Evolutionary conservation across 2,797 vertebrate species (phyloP).

Genomic region (Silurus lanzhouensis): DNA sequence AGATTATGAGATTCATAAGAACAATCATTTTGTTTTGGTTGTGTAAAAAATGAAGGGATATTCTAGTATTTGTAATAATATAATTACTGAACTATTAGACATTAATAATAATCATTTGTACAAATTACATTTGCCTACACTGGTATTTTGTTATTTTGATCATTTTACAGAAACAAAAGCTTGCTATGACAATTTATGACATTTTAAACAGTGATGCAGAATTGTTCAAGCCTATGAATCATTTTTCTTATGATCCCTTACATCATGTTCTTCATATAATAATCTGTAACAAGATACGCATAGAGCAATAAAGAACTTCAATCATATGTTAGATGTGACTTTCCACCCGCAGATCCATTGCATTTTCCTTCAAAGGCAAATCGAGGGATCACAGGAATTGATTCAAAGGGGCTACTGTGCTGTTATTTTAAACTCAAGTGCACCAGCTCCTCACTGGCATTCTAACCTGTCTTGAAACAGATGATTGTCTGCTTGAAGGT

Average conservation of each 20-base stretch:
- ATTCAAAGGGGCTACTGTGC: conserved; percentile 35
- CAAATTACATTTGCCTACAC: background rate
- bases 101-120: too few species aligned
- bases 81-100: too few species aligned
- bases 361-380: conserved; percentile 17
- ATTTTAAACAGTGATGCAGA: background rate
- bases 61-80: too few species aligned
- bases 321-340: conserved; percentile 13
- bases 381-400: conserved; percentile 23
- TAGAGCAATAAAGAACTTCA: background rate
- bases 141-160: background rate
- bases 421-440: conserved; percentile 44
- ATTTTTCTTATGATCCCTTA: background rate
- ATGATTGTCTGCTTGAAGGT: conserved; percentile 39
- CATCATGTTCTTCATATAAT: background rate
- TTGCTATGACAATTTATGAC: background rate
- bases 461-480: conserved; percentile 44
- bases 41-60: too few species aligned
- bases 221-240: background rate
- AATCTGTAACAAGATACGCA: background rate
- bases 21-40: too few species aligned
- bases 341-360: background rate
- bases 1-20: too few species aligned
- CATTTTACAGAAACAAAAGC: background rate
- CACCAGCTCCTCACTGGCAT: conserved; percentile 36